Conservation (phyloP, 2,888 invertebrate genomes). For the Patella pellucida region DNA sequence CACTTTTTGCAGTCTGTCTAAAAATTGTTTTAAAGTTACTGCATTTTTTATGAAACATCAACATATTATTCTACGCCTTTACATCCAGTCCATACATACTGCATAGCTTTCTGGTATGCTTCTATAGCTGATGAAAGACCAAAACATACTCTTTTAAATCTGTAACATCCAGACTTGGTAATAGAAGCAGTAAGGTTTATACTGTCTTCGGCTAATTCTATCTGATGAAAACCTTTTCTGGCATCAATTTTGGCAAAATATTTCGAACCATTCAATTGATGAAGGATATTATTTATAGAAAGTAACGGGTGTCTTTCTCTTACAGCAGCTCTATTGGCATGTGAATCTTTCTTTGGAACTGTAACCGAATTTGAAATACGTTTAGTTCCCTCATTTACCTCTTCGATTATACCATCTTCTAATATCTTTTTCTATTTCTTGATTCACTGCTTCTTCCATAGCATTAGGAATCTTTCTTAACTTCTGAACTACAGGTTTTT, state of each 20-base stretch:
- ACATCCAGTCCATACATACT: background rate
- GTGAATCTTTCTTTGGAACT: background rate
- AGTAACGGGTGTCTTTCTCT: background rate
- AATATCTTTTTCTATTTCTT: background rate
- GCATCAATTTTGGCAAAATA: background rate
- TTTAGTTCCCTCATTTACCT: background rate
- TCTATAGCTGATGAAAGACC: background rate
- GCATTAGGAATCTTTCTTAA: background rate
- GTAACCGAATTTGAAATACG: background rate
- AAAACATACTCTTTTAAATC: background rate
- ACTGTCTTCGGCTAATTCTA: background rate
- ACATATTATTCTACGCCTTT: background rate
- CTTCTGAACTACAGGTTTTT: too few species aligned
- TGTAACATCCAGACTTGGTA: slow-evolving; percentile 1
- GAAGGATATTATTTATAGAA: background rate
- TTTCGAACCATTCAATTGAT: background rate
- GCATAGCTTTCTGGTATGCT: background rate
- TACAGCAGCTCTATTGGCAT: background rate
- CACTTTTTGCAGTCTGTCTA: background rate
- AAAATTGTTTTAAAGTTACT: too few species aligned
- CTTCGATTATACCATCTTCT: background rate
- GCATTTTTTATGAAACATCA: background rate
- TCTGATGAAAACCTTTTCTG: background rate
- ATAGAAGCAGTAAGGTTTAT: background rate
- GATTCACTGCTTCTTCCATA: background rate